These are phyloP conservation scores for Tragelaphus oryx DNA, from an alignment of 2,797 vertebrate species.

Conservation along the genomic window DNA sequence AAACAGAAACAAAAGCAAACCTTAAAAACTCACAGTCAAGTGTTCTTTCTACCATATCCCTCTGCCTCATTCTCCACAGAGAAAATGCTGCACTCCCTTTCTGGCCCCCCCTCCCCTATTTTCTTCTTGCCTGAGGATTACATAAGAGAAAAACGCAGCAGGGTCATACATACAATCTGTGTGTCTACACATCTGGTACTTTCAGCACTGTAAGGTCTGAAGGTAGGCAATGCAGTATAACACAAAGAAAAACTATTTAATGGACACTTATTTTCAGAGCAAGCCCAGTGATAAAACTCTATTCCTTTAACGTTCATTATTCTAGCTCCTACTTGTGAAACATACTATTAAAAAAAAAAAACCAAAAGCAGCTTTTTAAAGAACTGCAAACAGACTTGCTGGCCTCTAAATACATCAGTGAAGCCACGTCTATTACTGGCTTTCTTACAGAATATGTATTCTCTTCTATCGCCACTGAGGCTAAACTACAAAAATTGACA, in stretches of 20 bases:
- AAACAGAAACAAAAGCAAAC: background rate
- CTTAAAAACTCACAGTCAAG: background rate
- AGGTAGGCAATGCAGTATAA: background rate
- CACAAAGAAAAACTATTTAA: slow-evolving; percentile 39
- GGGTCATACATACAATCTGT: background rate
- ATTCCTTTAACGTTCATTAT: slow-evolving; percentile 5
- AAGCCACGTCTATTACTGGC: slow-evolving; percentile 34
- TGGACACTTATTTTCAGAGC: background rate
- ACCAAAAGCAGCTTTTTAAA: slow-evolving; percentile 47
- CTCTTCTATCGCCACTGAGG: background rate
- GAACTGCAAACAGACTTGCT: slow-evolving; percentile 33
- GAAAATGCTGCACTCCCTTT: background rate
- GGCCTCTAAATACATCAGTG: slow-evolving; percentile 21
- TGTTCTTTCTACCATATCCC: background rate
- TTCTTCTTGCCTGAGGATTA: background rate
- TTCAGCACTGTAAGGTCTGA: background rate
- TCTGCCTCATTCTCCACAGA: background rate
- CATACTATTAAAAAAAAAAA: background rate
- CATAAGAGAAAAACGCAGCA: background rate
- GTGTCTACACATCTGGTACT: background rate
- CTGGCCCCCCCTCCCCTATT: background rate
- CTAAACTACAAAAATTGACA: slow-evolving; percentile 7
- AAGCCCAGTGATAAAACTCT: slow-evolving; percentile 22
- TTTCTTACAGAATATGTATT: slow-evolving; percentile 56
- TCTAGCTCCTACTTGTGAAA: slow-evolving; percentile 39